These are phyloP conservation scores for Rhopalosiphum nymphaeae DNA, from an alignment of 2,888 invertebrate genomes.

Conservation along the genomic window DNA sequence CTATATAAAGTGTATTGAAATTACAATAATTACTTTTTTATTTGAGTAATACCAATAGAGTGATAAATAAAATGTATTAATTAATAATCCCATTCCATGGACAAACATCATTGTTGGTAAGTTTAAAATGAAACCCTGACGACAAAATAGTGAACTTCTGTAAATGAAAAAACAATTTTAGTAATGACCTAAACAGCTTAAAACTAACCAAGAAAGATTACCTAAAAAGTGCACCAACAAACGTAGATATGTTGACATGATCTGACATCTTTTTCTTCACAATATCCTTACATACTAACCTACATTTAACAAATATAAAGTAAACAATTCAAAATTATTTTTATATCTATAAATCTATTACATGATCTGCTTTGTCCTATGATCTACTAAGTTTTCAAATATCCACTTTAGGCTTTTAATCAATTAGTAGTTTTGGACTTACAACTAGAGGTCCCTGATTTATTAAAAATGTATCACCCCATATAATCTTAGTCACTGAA, in stretches of 20 bases:
- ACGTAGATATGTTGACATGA: constrained; percentile 33
- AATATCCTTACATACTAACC: constrained; percentile 56
- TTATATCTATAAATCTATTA: no score
- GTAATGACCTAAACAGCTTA: background rate
- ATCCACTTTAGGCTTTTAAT: no score
- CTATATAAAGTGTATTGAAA: background rate
- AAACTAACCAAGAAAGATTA: background rate
- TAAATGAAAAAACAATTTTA: background rate
- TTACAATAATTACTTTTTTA: constrained; percentile 32
- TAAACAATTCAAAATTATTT: background rate
- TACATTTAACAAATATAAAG: background rate
- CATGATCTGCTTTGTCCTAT: no score
- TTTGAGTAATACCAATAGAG: constrained; percentile 52
- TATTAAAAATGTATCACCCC: no score
- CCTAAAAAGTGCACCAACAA: constrained; percentile 56
- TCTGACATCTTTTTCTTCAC: constrained; percentile 40
- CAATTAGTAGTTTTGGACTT: no score
- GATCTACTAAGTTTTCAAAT: no score
- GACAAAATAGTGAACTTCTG: constrained; percentile 57
- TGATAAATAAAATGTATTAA: constrained; percentile 40
- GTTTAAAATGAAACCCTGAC: constrained; percentile 41
- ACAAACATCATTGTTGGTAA: constrained; percentile 47
- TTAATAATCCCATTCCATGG: constrained; percentile 37
- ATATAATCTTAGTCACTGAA: no score
- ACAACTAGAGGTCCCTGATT: no score